Percentiles rank a stretch among this genome's conserved stretches.
Evolutionary conservation across 1,140 invertebrate genomes (phyloP).

Genomic region (Dolichoris vasculosae): DNA sequence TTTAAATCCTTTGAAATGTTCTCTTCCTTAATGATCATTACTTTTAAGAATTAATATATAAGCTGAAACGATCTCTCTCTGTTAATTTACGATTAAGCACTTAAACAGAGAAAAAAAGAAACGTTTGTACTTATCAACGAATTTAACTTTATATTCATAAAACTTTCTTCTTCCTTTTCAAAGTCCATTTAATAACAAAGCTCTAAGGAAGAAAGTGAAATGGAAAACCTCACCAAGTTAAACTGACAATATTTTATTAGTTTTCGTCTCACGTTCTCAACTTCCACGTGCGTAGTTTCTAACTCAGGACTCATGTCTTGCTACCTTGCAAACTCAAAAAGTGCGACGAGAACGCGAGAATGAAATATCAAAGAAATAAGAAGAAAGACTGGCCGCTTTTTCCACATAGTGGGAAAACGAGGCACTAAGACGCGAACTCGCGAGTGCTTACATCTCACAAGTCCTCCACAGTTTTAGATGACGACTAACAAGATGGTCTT

Average conservation of each 20-base stretch:
- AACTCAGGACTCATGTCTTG: neutral
- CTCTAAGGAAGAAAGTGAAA: neutral
- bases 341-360: neutral
- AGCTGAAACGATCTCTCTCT: neutral
- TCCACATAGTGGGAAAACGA: slow-evolving; percentile 1
- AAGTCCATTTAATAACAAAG: slow-evolving; percentile 1
- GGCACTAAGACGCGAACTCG: slow-evolving; percentile 10
- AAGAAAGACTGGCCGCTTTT: neutral
- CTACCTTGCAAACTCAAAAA: neutral
- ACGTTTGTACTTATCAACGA: neutral
- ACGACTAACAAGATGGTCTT: slow-evolving; percentile 35
- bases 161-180: neutral
- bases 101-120: neutral
- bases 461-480: neutral
- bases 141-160: neutral
- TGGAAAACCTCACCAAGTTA: neutral
- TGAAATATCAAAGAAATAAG: slow-evolving; percentile 19
- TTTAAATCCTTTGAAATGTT: neutral
- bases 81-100: neutral
- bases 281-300: slow-evolving; percentile 6
- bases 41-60: neutral
- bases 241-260: slow-evolving; percentile 30
- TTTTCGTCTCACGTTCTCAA: slow-evolving; percentile 16
- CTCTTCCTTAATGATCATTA: neutral
- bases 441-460: neutral